Percentiles rank a stretch among this genome's conserved stretches.
These are phyloP conservation scores for Ypsolopha sequella DNA, from an alignment of 2,888 invertebrate species.

Conservation along the genomic window DNA sequence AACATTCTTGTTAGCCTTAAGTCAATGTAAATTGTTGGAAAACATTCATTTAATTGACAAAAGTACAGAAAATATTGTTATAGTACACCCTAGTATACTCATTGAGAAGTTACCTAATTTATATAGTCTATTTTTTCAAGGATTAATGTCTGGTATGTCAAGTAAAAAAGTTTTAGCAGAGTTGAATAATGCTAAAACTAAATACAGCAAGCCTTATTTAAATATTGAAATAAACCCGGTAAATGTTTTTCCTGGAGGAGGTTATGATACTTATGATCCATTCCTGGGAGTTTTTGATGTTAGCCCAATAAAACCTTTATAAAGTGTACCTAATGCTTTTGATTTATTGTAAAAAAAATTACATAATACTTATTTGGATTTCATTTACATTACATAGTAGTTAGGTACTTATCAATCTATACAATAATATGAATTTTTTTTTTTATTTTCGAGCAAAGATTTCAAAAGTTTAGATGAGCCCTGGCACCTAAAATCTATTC, in stretches of 20 bases:
- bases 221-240: slow-evolving; percentile 19
- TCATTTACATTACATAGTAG: neutral
- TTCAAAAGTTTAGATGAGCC: too few relatives aligned
- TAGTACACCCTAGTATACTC: slow-evolving; percentile 27
- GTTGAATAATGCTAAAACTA: slow-evolving; percentile 28
- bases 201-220: slow-evolving; percentile 22
- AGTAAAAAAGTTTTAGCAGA: slow-evolving; percentile 18
- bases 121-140: slow-evolving; percentile 29
- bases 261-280: slow-evolving; percentile 37
- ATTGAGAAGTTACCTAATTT: slow-evolving; percentile 37
- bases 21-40: slow-evolving; percentile 38
- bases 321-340: neutral
- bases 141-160: slow-evolving; percentile 18
- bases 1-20: slow-evolving; percentile 30
- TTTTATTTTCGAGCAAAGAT: too few relatives aligned
- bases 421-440: too few relatives aligned
- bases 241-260: slow-evolving; percentile 13
- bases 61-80: slow-evolving; percentile 15
- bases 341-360: neutral
- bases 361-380: neutral
- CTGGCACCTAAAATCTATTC: too few relatives aligned
- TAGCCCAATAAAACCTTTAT: slow-evolving; percentile 28
- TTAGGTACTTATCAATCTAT: too few relatives aligned
- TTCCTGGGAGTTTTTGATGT: slow-evolving; percentile 36
- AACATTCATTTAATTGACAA: slow-evolving; percentile 37